A percentile compares a stretch with the other conserved stretches of the same genome.
phyloP scores from a whole-genome alignment of 2,113 vertebrate species.

The Paralichthys olivaceus region DNA sequence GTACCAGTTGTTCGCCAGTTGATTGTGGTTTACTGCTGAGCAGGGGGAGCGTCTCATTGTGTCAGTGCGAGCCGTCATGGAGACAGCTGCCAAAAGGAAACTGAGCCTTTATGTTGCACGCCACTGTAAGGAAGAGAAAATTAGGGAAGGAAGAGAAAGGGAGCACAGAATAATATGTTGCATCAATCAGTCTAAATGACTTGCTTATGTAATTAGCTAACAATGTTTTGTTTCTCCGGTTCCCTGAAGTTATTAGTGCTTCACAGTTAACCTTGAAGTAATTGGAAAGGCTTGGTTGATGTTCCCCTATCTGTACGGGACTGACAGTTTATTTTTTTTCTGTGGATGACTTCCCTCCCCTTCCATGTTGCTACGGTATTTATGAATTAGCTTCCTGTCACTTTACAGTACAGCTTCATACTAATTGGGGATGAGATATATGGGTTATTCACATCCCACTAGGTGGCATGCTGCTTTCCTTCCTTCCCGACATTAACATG shows the following conservation, averaged over 20 bases:
- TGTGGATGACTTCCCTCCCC: slow-evolving; percentile 73
- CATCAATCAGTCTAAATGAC: slow-evolving; percentile 82
- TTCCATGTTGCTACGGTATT: slow-evolving; percentile 79
- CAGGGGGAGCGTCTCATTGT: slow-evolving; percentile 64
- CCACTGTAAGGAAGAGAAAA: slow-evolving; percentile 62
- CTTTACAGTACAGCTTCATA: slow-evolving; percentile 72
- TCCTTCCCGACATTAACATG: slow-evolving; percentile 68
- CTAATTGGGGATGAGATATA: slow-evolving; percentile 79
- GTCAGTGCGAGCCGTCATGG: slow-evolving; percentile 64
- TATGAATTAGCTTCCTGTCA: slow-evolving; percentile 78
- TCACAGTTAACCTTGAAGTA: slow-evolving; percentile 81
- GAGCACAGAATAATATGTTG: slow-evolving; percentile 67
- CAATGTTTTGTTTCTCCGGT: slow-evolving; percentile 80
- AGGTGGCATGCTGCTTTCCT: slow-evolving; percentile 72
- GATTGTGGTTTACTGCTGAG: slow-evolving; percentile 77
- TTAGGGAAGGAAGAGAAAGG: slow-evolving; percentile 48
- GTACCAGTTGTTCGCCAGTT: slow-evolving; percentile 74
- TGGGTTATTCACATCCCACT: slow-evolving; percentile 76
- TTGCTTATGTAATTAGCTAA: slow-evolving; percentile 82
- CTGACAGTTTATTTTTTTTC: slow-evolving; percentile 78
- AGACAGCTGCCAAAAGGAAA: slow-evolving; percentile 75
- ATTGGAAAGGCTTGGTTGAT: slow-evolving; percentile 76
- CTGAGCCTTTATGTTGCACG: slow-evolving; percentile 57
- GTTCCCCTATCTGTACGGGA: slow-evolving; percentile 63
- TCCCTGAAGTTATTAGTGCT: slow-evolving; percentile 80